A percentile compares a stretch with the other conserved stretches of the same genome.
phyloP scores from a whole-genome alignment of 1,140 invertebrate species.

The Drosophila varians region DNA sequence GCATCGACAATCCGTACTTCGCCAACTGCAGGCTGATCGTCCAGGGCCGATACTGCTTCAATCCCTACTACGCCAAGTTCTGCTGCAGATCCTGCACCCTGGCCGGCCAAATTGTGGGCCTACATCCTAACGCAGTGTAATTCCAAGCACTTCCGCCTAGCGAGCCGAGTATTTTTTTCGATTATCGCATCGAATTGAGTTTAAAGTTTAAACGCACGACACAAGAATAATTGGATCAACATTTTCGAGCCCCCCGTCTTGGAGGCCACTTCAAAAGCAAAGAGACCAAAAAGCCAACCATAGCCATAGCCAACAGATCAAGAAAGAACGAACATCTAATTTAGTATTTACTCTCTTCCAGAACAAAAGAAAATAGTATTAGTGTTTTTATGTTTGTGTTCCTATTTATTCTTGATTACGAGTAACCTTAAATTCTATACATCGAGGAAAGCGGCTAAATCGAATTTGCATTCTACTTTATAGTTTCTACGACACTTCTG shows the following conservation, averaged over 20 bases:
- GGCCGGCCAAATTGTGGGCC: slow-evolving; percentile 87
- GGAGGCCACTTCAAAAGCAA: slow-evolving; percentile 19
- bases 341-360: slow-evolving; percentile 60
- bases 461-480: slow-evolving; percentile 66
- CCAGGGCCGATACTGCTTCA: slow-evolving; percentile 90
- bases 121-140: slow-evolving; percentile 77
- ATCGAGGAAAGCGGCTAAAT: slow-evolving; percentile 70
- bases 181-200: slow-evolving; percentile 42
- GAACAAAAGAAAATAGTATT: slow-evolving; percentile 74
- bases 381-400: slow-evolving; percentile 74
- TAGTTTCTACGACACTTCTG: slow-evolving; percentile 72
- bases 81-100: slow-evolving; percentile 95
- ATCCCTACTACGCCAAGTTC: slow-evolving; percentile 95
- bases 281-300: slow-evolving; percentile 64
- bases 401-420: slow-evolving; percentile 76
- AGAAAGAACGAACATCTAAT: slow-evolving; percentile 50
- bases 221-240: slow-evolving; percentile 48
- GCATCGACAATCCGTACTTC: slow-evolving; percentile 94
- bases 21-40: slow-evolving; percentile 95
- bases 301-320: slow-evolving; percentile 59
- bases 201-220: slow-evolving; percentile 55
- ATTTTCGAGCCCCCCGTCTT: slow-evolving; percentile 8
- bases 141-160: slow-evolving; percentile 28
- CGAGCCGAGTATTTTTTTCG: slow-evolving; percentile 50
- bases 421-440: slow-evolving; percentile 68